Conservation (phyloP, 1,140 invertebrate species). For the Drosophila ironensis region DNA sequence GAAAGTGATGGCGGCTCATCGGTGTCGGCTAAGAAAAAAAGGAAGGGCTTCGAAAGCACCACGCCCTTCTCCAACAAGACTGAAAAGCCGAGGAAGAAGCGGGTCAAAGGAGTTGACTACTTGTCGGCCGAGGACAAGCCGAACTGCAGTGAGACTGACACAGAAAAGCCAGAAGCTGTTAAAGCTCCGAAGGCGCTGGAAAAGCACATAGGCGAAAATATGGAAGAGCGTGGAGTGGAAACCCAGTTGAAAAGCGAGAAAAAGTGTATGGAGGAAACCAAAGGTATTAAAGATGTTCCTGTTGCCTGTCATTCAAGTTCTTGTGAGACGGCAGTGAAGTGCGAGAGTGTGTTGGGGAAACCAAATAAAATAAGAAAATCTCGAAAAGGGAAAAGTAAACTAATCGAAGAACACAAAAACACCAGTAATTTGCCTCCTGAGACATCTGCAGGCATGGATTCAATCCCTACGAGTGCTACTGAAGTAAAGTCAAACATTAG, state of each 20-base stretch:
- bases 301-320: background rate
- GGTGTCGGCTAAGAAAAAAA: background rate
- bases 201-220: background rate
- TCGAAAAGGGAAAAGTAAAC: background rate
- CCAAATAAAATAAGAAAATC: background rate
- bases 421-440: no score
- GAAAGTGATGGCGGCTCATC: constrained; percentile 10
- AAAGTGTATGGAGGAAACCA: no score
- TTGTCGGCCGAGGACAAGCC: background rate
- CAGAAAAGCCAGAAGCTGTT: background rate
- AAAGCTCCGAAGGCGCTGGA: background rate
- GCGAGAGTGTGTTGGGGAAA: background rate
- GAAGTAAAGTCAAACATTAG: background rate
- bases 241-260: no score
- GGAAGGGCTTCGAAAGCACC: background rate
- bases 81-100: background rate
- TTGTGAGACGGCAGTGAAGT: background rate
- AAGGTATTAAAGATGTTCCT: background rate
- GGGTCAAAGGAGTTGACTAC: background rate
- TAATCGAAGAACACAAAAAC: no score
- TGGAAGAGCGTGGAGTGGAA: no score
- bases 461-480: no score
- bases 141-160: constrained; percentile 1
- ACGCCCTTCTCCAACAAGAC: background rate
- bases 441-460: no score